Base-by-base conservation (phyloP, 30 jellyfish, hydroid and myxozoan genomes). In the Turritopsis dohrnii region DNA sequence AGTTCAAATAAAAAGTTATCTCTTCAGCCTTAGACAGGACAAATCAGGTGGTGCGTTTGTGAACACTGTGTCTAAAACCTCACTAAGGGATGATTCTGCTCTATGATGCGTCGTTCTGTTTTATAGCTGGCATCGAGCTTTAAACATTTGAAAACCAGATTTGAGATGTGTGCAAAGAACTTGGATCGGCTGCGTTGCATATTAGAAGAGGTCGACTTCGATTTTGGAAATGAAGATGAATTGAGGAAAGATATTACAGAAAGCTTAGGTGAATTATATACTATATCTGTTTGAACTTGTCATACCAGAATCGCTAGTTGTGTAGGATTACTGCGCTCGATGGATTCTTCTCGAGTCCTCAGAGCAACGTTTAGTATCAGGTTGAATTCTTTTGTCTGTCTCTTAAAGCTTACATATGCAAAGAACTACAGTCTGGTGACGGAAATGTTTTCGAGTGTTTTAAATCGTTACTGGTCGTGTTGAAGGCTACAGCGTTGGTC, bases 181-280 rank as follows among this genome's bases (percentile, higher is more conserved):
- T 52, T 80, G 1, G 83, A 80, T 65, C 54, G 65, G 65, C 84
- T 80, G 28, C 29, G 83, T 41, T 25, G 53, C 4, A 53, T 80
- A 17, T 18, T 80, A 17, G 87, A 80, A 52, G 79, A 54, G 53
- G 52, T 79, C 1, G 87, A 53, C n/a, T 31, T 80, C 1, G 87
- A 80, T 26, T 80, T 80, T 80, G 87, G 87, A 16, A 52, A 26
- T 28, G 87, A 80, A 52, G 87, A 80, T 16, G 83, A 65, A 23
- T 23, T 71, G 21, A 53, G 87, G 65, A 52, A 80, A 53, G 87
- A 80, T 8, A 80, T 80, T 3, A 80, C 87, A 16, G 87, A 25
- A n/a, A 80, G 71, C 1, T 26, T 80, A 65, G 60, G 87, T 80
- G 84, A 52, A 79, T 8, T 24, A 16, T 17, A 18, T n/a, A 17